Conservation (phyloP, 2,113 vertebrate species). For the Zingel zingel region DNA sequence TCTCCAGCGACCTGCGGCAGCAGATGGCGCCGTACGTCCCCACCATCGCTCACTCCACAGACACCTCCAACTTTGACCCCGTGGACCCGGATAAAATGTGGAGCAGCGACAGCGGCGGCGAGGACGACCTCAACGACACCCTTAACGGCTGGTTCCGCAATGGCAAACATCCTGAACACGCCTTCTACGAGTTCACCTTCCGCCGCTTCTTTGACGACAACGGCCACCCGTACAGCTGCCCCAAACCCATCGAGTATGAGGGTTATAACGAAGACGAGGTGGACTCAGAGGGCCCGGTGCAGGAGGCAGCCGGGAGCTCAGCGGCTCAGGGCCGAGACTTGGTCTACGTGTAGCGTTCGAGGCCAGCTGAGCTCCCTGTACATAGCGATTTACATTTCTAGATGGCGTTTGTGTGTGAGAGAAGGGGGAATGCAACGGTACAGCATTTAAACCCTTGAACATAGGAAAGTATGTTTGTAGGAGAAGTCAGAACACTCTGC, state of each 20-base stretch:
- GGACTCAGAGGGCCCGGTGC: constrained; percentile 77
- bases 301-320: constrained; percentile 74
- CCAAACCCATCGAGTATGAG: constrained; percentile 95
- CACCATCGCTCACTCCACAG: constrained; percentile 95
- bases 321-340: constrained; percentile 87
- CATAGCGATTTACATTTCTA: background rate
- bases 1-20: constrained; percentile 93
- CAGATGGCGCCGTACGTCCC: constrained; percentile 94
- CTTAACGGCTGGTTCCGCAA: constrained; percentile 96
- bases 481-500: constrained; percentile 10
- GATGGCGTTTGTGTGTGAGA: constrained; percentile 1
- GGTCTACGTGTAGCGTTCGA: constrained; percentile 90
- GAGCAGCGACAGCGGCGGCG: constrained; percentile 90
- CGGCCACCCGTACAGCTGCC: constrained; percentile 97
- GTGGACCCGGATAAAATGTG: constrained; percentile 98
- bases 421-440: constrained; percentile 4
- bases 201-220: constrained; percentile 99
- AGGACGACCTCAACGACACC: constrained; percentile 91
- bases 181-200: constrained; percentile 99
- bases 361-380: background rate
- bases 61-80: constrained; percentile 98
- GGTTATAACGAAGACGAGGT: constrained; percentile 85
- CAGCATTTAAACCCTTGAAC: constrained; percentile 19
- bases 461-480: constrained; percentile 43
- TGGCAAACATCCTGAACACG: constrained; percentile 97